A percentile compares a stretch with the other conserved stretches of the same genome.
Evolutionary conservation across 2,113 vertebrate genomes (phyloP).

Genomic region (Menidia beryllina): DNA sequence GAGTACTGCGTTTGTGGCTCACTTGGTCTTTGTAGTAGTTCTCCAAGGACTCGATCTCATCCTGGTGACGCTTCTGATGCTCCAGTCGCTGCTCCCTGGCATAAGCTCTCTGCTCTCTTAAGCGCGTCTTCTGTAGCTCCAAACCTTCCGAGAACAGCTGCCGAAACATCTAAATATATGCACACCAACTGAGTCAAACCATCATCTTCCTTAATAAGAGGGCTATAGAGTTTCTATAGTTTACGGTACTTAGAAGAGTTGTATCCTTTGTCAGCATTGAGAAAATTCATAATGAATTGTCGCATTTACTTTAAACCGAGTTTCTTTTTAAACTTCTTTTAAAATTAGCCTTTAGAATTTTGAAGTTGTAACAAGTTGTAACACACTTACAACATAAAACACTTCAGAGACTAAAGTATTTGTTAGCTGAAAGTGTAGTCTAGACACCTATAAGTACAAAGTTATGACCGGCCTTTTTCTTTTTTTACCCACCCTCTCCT

Average conservation of each 20-base stretch:
- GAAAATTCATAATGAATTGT: too few relatives aligned
- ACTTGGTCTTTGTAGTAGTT: slow-evolving; percentile 98
- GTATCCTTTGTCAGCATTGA: too few relatives aligned
- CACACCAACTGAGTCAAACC: not conserved
- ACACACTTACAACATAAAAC: too few relatives aligned
- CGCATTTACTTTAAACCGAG: too few relatives aligned
- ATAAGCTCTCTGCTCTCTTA: slow-evolving; percentile 87
- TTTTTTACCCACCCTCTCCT: slow-evolving; percentile 85
- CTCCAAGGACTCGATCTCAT: slow-evolving; percentile 91
- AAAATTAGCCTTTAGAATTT: too few relatives aligned
- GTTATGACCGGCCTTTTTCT: not conserved
- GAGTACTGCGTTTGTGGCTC: not conserved
- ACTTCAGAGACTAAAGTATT: too few relatives aligned
- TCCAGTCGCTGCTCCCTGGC: slow-evolving; percentile 88
- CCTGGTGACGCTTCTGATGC: slow-evolving; percentile 83
- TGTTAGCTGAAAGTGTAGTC: too few relatives aligned
- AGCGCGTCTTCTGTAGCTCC: slow-evolving; percentile 89
- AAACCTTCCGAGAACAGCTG: slow-evolving; percentile 93
- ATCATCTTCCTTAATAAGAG: not conserved
- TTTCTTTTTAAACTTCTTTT: too few relatives aligned
- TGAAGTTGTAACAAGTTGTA: too few relatives aligned
- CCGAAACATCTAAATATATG: slow-evolving; percentile 86
- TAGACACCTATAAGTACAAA: not conserved
- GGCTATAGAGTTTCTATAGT: too few relatives aligned
- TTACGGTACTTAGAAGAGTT: too few relatives aligned